These are phyloP conservation scores for Aelia acuminata DNA, from an alignment of 2,888 invertebrate species.

Conservation along the genomic window DNA sequence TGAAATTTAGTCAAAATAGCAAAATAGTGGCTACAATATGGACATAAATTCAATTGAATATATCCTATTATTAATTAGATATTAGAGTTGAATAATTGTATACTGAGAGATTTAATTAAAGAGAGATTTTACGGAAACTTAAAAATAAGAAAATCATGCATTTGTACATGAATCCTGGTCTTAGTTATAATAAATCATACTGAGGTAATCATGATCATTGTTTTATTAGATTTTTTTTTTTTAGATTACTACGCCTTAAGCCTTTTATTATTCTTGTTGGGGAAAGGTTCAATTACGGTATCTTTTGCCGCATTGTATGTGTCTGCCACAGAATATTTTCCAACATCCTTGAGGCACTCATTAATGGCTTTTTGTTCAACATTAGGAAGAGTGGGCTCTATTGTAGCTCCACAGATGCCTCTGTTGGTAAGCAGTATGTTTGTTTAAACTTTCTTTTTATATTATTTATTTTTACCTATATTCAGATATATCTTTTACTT, in stretches of 20 bases:
- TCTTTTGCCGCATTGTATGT: conserved; percentile 70
- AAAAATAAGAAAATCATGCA: too few relatives aligned
- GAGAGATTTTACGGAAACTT: too few relatives aligned
- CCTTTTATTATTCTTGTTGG: conserved; percentile 69
- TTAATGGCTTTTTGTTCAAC: conserved; percentile 68
- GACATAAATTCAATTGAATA: too few relatives aligned
- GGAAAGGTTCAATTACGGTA: conserved; percentile 70
- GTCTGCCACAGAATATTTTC: conserved; percentile 70
- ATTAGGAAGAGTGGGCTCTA: conserved; percentile 67
- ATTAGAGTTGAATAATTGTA: too few relatives aligned
- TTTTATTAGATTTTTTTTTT: neutral
- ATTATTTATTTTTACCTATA: too few relatives aligned
- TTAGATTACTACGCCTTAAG: conserved; percentile 64
- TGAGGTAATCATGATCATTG: neutral
- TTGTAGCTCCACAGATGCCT: conserved; percentile 67
- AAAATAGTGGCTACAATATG: too few relatives aligned
- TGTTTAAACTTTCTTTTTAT: too few relatives aligned
- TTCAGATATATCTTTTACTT: too few relatives aligned
- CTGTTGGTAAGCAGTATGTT: conserved; percentile 67
- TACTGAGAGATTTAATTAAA: too few relatives aligned
- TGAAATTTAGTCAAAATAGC: too few relatives aligned
- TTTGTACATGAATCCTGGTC: too few relatives aligned
- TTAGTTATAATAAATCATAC: neutral
- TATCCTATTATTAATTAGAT: too few relatives aligned
- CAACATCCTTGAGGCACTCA: conserved; percentile 67